Evolutionary conservation across 2,888 invertebrate genomes (phyloP).

Genomic region (Nomada fabriciana): DNA sequence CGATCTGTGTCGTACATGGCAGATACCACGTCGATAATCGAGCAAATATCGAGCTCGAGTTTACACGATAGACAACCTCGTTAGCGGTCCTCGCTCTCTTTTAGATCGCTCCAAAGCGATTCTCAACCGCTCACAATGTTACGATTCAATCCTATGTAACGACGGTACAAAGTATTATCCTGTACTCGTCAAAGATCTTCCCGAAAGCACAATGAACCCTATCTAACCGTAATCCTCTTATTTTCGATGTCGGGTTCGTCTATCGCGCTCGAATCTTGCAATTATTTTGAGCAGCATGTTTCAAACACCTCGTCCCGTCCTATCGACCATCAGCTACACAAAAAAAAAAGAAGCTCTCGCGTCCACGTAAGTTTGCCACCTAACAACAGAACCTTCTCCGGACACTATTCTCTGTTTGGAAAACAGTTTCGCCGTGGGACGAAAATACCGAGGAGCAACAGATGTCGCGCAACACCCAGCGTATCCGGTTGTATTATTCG

Average conservation of each 20-base stretch:
- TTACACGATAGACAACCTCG: conserved; percentile 51
- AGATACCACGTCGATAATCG: conserved; percentile 50
- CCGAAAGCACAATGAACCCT: neutral
- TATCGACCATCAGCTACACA: conserved; percentile 9
- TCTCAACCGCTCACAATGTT: conserved; percentile 18
- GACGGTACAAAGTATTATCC: neutral
- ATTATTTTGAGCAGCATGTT: neutral
- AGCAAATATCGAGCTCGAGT: conserved; percentile 54
- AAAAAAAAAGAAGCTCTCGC: neutral
- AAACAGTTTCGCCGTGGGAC: conserved; percentile 30
- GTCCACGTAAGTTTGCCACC: neutral
- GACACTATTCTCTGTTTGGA: conserved; percentile 24
- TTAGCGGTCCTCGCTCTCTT: conserved; percentile 57
- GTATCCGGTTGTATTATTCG: conserved; percentile 31
- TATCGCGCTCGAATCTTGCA: neutral
- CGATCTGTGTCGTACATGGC: conserved; percentile 43
- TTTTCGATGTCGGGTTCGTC: neutral
- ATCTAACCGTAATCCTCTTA: neutral
- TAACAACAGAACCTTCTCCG: conserved; percentile 1
- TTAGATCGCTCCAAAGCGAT: conserved; percentile 47
- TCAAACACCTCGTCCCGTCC: neutral
- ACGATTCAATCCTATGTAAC: too few species aligned
- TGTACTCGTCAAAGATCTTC: too few species aligned
- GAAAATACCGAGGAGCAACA: conserved; percentile 53
- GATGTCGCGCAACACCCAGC: conserved; percentile 54